phyloP scores from a whole-genome alignment of 2,888 invertebrate genomes.

The Calephelis perditalis region DNA sequence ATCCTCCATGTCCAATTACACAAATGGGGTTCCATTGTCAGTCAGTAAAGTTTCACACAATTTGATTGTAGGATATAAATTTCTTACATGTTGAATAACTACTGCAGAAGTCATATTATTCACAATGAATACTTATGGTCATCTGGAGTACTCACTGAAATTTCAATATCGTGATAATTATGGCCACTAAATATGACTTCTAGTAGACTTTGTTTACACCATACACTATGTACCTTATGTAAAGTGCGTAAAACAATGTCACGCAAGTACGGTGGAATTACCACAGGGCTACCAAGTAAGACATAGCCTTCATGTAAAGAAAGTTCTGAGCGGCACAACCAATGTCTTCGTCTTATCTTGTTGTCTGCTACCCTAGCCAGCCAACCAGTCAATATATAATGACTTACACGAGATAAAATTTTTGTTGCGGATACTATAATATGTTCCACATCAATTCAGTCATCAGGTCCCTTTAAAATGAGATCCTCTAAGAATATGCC shows the following conservation, averaged over 20 bases:
- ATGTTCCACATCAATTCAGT: not conserved
- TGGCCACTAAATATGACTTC: slow-evolving; percentile 33
- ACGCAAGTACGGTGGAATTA: not conserved
- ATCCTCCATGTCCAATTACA: too few species aligned
- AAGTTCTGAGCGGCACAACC: not conserved
- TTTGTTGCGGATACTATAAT: not conserved
- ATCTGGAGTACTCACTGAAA: slow-evolving; percentile 19
- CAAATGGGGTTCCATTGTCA: slow-evolving; percentile 25
- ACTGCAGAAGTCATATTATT: slow-evolving; percentile 23
- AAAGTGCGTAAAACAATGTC: not conserved
- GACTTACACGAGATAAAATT: not conserved
- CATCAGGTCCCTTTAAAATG: not conserved
- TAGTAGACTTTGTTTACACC: slow-evolving; percentile 28
- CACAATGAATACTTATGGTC: slow-evolving; percentile 24
- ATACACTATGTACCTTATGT: slow-evolving; percentile 27
- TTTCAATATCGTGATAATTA: slow-evolving; percentile 21
- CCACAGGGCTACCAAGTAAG: not conserved
- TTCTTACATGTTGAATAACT: slow-evolving; percentile 25
- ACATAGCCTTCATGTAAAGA: not conserved
- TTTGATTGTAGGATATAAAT: slow-evolving; percentile 24
- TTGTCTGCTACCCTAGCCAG: not conserved
- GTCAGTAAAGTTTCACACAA: slow-evolving; percentile 24
- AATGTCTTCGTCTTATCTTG: not conserved
- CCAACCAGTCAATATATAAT: not conserved
- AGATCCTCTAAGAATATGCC: not conserved